phyloP scores from a whole-genome alignment of 1,140 invertebrate genomes.

The Lethrus apterus region DNA sequence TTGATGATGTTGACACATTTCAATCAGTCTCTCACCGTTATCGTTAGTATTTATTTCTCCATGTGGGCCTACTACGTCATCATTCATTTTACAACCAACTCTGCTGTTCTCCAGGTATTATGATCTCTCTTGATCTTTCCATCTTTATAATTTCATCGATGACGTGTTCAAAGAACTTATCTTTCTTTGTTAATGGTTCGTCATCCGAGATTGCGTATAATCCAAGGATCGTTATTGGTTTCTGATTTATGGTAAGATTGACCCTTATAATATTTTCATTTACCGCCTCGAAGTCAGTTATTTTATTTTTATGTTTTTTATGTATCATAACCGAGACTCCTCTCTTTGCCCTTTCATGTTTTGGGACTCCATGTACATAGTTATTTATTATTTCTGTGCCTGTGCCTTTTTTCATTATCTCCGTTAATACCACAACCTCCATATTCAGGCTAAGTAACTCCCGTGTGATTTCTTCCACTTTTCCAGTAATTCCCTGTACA shows the following conservation, averaged over 20 bases:
- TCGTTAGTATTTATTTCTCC: slow-evolving; percentile 9
- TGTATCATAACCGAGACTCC: too few species aligned
- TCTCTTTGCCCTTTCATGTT: too few species aligned
- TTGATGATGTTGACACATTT: slow-evolving; percentile 1
- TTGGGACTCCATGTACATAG: too few species aligned
- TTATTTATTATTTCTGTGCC: too few species aligned
- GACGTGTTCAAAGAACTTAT: not conserved
- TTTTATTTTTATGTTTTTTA: too few species aligned
- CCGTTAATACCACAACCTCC: too few species aligned
- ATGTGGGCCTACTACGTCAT: slow-evolving; percentile 4
- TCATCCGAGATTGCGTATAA: not conserved
- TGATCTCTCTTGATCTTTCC: not conserved
- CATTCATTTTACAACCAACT: not conserved
- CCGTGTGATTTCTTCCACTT: too few species aligned
- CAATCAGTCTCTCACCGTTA: slow-evolving; percentile 11
- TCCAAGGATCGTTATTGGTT: not conserved
- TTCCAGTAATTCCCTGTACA: too few species aligned
- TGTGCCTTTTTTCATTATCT: too few species aligned
- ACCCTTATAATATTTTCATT: too few species aligned
- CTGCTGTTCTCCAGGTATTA: not conserved
- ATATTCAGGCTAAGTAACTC: too few species aligned
- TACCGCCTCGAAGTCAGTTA: too few species aligned
- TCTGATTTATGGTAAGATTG: not conserved
- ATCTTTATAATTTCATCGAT: not conserved
- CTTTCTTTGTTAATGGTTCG: not conserved